These are phyloP conservation scores for Sinella curviseta DNA, from an alignment of 1,140 invertebrate genomes.

Conservation along the genomic window DNA sequence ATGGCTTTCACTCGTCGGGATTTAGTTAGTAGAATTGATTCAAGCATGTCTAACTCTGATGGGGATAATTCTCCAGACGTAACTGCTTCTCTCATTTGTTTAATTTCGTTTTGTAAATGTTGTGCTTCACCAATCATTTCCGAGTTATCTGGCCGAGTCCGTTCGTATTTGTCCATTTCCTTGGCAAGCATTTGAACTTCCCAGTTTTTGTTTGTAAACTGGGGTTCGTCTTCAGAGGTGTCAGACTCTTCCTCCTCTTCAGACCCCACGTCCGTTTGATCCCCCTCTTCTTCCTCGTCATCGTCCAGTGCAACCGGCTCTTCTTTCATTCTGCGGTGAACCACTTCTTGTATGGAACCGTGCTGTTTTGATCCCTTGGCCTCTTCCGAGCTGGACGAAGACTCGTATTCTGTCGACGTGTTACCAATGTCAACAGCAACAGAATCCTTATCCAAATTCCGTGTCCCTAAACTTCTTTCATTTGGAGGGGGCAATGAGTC, in stretches of 20 bases:
- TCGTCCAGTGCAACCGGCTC: slow-evolving; percentile 57
- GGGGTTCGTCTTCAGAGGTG: slow-evolving; percentile 40
- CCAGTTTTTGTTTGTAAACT: slow-evolving; percentile 66
- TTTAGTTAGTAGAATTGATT: slow-evolving; percentile 41
- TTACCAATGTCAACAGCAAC: slow-evolving; percentile 41
- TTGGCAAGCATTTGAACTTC: slow-evolving; percentile 74
- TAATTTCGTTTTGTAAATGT: slow-evolving; percentile 47
- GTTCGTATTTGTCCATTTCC: slow-evolving; percentile 66
- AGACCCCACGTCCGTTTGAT: slow-evolving; percentile 34
- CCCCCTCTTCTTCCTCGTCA: slow-evolving; percentile 53
- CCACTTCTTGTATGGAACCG: not conserved
- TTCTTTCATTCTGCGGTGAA: slow-evolving; percentile 44
- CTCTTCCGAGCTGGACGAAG: slow-evolving; percentile 36
- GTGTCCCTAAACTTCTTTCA: slow-evolving; percentile 7
- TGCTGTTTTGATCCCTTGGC: slow-evolving; percentile 11
- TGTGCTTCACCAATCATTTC: slow-evolving; percentile 33
- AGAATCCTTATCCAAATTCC: slow-evolving; percentile 18
- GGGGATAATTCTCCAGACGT: slow-evolving; percentile 38
- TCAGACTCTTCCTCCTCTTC: slow-evolving; percentile 38
- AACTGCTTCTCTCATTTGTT: slow-evolving; percentile 47
- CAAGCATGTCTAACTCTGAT: slow-evolving; percentile 49
- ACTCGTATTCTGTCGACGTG: slow-evolving; percentile 40
- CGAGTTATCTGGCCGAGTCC: slow-evolving; percentile 25
- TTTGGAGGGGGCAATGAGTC: slow-evolving; percentile 22
- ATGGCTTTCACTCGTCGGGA: slow-evolving; percentile 43